These are phyloP conservation scores for Bombus sibiricus DNA, from an alignment of 1,140 invertebrate genomes.

Conservation along the genomic window DNA sequence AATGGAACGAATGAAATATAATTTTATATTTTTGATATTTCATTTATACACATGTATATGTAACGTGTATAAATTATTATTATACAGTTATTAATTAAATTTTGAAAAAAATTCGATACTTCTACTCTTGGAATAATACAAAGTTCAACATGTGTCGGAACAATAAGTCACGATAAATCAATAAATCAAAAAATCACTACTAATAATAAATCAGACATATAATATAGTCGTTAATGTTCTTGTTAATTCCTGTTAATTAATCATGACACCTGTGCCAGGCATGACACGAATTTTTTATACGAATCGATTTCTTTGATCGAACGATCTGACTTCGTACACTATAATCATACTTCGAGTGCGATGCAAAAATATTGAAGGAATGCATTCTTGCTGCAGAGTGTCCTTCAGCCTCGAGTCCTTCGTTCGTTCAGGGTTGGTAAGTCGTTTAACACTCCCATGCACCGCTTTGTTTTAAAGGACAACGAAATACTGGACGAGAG, in stretches of 20 bases:
- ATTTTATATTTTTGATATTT: too few relatives aligned
- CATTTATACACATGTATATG: too few relatives aligned
- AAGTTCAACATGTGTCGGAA: too few relatives aligned
- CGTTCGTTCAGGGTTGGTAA: conserved; percentile 74
- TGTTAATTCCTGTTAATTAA: background rate
- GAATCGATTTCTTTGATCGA: background rate
- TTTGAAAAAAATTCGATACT: too few relatives aligned
- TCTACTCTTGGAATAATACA: too few relatives aligned
- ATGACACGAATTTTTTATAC: background rate
- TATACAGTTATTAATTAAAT: too few relatives aligned
- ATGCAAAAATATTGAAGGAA: conserved; percentile 59
- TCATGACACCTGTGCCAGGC: background rate
- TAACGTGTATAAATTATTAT: too few relatives aligned
- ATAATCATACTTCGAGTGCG: conserved; percentile 38
- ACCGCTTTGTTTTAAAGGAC: conserved; percentile 48
- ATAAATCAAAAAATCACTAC: background rate
- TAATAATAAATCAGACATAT: background rate
- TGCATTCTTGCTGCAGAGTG: conserved; percentile 62
- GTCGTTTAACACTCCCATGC: conserved; percentile 42
- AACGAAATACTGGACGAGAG: background rate
- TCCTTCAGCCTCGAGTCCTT: conserved; percentile 74
- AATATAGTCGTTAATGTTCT: background rate
- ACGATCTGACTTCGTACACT: background rate
- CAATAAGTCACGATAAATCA: background rate
- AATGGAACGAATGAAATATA: background rate